Percentiles rank a stretch among this genome's conserved stretches.
These are phyloP conservation scores for Propithecus deckenii DNA, from an alignment of 2,797 vertebrate species.

Conservation along the genomic window DNA sequence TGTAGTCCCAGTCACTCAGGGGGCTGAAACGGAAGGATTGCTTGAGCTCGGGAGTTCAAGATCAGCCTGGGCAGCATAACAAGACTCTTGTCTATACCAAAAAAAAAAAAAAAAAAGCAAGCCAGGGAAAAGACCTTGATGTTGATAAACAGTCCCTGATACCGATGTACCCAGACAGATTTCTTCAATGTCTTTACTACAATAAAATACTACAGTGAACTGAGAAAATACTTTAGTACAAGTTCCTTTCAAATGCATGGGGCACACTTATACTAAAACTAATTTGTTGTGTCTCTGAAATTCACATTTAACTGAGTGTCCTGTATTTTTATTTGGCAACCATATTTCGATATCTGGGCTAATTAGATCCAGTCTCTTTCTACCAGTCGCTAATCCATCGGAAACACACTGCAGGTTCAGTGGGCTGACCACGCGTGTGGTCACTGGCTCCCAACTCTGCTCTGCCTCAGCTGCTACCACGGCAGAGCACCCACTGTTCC, in stretches of 20 bases:
- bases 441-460: too few relatives aligned
- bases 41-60: not conserved
- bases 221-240: not conserved
- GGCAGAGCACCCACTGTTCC: not conserved
- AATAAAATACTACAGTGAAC: not conserved
- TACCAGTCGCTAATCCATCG: rapidly evolving
- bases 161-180: not conserved
- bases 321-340: not conserved
- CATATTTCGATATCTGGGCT: not conserved
- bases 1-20: not conserved
- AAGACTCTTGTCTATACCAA: not conserved
- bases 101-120: not conserved
- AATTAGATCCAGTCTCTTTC: not conserved
- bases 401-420: not conserved
- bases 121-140: not conserved
- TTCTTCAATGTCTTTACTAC: not conserved
- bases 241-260: not conserved
- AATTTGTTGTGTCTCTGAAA: not conserved
- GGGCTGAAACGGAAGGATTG: not conserved
- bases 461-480: not conserved
- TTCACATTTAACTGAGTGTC: not conserved
- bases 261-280: not conserved
- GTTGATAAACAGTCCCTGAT: not conserved
- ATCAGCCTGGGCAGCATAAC: not conserved
- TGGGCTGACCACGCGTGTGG: rapidly evolving